These are phyloP conservation scores for Sylvilagus floridanus DNA, from an alignment of 2,797 vertebrate genomes.

Conservation along the genomic window DNA sequence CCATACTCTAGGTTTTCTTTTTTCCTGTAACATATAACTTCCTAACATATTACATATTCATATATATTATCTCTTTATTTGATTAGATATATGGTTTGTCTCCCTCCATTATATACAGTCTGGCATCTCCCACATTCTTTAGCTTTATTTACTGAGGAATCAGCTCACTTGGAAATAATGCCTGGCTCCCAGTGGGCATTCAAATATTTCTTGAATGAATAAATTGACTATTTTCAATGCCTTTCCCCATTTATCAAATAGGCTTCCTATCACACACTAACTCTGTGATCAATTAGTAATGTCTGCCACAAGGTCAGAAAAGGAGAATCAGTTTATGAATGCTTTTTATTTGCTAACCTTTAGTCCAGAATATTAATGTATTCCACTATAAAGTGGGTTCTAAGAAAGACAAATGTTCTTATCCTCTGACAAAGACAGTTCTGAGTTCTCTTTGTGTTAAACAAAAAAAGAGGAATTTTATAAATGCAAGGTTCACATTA, in stretches of 20 bases:
- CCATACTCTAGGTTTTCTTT: not conserved
- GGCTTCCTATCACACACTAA: constrained; percentile 52
- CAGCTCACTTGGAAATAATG: constrained; percentile 51
- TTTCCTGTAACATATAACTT: not conserved
- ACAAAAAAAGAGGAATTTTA: constrained; percentile 48
- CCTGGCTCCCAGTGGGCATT: not conserved
- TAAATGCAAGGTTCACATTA: constrained; percentile 47
- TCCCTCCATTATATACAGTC: not conserved
- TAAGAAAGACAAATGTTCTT: constrained; percentile 49
- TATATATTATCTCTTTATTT: not conserved
- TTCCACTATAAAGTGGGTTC: constrained; percentile 35
- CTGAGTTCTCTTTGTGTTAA: constrained; percentile 33
- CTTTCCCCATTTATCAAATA: constrained; percentile 57
- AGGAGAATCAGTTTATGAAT: not conserved
- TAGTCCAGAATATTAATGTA: constrained; percentile 58
- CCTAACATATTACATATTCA: not conserved
- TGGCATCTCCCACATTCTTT: not conserved
- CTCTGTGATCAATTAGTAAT: constrained; percentile 53
- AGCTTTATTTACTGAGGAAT: constrained; percentile 18
- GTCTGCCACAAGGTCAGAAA: constrained; percentile 51
- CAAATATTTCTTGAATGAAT: constrained; percentile 46
- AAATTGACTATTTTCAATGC: constrained; percentile 60
- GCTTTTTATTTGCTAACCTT: constrained; percentile 51
- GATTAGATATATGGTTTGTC: not conserved
- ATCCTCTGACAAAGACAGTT: constrained; percentile 53